Evolutionary conservation across 1,140 invertebrate species (phyloP).

Genomic region (Caerostris darwini): DNA sequence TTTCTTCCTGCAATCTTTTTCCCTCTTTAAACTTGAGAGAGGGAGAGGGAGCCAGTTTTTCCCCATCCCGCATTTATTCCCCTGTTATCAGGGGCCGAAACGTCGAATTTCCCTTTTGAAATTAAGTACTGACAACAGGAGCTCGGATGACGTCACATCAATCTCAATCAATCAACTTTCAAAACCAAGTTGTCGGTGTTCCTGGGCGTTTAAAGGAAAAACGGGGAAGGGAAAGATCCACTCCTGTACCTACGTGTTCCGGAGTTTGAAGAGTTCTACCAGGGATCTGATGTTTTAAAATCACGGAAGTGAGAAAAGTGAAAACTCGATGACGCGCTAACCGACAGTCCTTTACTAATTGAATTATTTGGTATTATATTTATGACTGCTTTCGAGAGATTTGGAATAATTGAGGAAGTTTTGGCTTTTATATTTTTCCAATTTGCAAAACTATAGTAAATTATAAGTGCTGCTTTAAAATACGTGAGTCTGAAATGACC

Average conservation of each 20-base stretch:
- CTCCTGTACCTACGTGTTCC: neutral
- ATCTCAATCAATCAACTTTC: constrained; percentile 76
- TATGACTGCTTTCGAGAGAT: too few species aligned
- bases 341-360: neutral
- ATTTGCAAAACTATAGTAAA: too few species aligned
- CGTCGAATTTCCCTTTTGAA: constrained; percentile 54
- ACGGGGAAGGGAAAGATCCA: too few species aligned
- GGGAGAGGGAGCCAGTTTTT: constrained; percentile 10
- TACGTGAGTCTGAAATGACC: too few species aligned
- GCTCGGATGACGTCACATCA: constrained; percentile 64
- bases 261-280: neutral
- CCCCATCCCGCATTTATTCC: constrained; percentile 56
- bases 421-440: too few species aligned
- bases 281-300: neutral
- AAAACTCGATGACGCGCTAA: neutral
- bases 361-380: neutral
- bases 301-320: neutral
- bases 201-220: neutral
- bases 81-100: constrained; percentile 51
- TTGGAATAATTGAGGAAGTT: too few species aligned
- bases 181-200: constrained; percentile 73
- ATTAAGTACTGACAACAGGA: constrained; percentile 67
- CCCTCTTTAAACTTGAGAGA: neutral
- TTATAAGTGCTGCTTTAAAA: too few species aligned
- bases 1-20: constrained; percentile 10